A percentile compares a stretch with the other conserved stretches of the same genome.
These are phyloP conservation scores for Chalcosyrphus nemorum DNA, from an alignment of 2,888 invertebrate genomes.

Conservation along the genomic window DNA sequence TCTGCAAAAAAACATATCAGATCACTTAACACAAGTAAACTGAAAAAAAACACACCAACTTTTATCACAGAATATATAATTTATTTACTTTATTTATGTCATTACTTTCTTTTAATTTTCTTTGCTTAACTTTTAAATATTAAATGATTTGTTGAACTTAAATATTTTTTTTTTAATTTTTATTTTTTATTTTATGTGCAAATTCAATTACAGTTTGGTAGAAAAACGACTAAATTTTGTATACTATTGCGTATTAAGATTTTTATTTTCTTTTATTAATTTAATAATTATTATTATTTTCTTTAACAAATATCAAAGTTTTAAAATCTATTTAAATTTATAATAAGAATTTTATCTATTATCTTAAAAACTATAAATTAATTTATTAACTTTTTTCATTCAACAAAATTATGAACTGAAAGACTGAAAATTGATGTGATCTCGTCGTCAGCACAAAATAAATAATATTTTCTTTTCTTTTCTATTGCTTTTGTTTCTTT, in stretches of 20 bases:
- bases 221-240: slow-evolving; percentile 53
- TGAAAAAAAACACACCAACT: slow-evolving; percentile 2
- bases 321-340: slow-evolving; percentile 36
- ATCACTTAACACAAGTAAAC: no score
- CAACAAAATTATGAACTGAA: not conserved
- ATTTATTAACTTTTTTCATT: not conserved
- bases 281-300: not conserved
- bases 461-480: not conserved
- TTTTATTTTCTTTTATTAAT: not conserved
- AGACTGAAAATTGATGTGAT: not conserved
- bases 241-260: slow-evolving; percentile 41
- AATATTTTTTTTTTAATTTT: not conserved
- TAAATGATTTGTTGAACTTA: slow-evolving; percentile 55
- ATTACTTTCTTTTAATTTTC: slow-evolving; percentile 33
- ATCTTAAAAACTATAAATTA: slow-evolving; percentile 15
- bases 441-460: not conserved
- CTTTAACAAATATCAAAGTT: slow-evolving; percentile 23
- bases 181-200: slow-evolving; percentile 40
- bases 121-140: slow-evolving; percentile 49
- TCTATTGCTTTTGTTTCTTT: not conserved
- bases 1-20: no score
- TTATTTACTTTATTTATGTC: slow-evolving; percentile 65
- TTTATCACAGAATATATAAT: slow-evolving; percentile 73
- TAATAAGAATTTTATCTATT: slow-evolving; percentile 14
- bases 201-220: slow-evolving; percentile 58